Percentiles rank a stretch among this genome's conserved stretches.
phyloP scores from a whole-genome alignment of 2,888 invertebrate genomes.

The Pseudeuparius sepicola region DNA sequence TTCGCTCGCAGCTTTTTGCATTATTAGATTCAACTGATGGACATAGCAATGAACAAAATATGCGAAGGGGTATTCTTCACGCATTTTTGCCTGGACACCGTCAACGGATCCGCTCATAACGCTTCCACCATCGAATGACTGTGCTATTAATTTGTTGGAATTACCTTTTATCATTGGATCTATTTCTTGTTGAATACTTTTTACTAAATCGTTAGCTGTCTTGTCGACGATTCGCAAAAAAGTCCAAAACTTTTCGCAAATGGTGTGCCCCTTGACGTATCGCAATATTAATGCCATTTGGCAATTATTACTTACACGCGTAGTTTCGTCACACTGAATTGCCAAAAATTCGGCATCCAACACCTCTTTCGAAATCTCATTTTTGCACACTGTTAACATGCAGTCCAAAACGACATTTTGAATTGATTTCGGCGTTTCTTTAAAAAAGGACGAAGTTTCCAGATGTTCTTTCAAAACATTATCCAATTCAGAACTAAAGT shows the following conservation, averaged over 20 bases:
- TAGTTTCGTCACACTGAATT: slow-evolving; percentile 13
- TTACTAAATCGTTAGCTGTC: slow-evolving; percentile 9
- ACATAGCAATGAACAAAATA: slow-evolving; percentile 21
- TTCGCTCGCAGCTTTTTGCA: slow-evolving; percentile 16
- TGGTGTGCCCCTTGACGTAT: slow-evolving; percentile 4
- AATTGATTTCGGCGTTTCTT: slow-evolving; percentile 4
- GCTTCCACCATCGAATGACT: slow-evolving; percentile 18
- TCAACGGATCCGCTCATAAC: slow-evolving; percentile 17
- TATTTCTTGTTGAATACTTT: slow-evolving; percentile 13
- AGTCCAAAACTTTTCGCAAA: slow-evolving; percentile 10
- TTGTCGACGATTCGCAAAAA: slow-evolving; percentile 9
- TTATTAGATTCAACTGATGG: slow-evolving; percentile 19
- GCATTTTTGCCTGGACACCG: slow-evolving; percentile 18
- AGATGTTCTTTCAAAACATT: slow-evolving; percentile 17
- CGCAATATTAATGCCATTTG: slow-evolving; percentile 11
- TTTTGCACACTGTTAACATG: slow-evolving; percentile 9
- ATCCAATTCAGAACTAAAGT: slow-evolving; percentile 8
- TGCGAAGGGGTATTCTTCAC: slow-evolving; percentile 16
- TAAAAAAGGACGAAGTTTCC: not conserved
- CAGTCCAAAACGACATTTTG: slow-evolving; percentile 11
- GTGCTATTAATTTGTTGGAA: slow-evolving; percentile 19
- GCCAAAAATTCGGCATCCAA: slow-evolving; percentile 10
- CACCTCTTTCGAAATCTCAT: slow-evolving; percentile 7
- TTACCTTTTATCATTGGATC: slow-evolving; percentile 15
- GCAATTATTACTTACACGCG: slow-evolving; percentile 5